Evolutionary conservation across 2,888 invertebrate genomes (phyloP).

Genomic region (Tinea semifulvella): DNA sequence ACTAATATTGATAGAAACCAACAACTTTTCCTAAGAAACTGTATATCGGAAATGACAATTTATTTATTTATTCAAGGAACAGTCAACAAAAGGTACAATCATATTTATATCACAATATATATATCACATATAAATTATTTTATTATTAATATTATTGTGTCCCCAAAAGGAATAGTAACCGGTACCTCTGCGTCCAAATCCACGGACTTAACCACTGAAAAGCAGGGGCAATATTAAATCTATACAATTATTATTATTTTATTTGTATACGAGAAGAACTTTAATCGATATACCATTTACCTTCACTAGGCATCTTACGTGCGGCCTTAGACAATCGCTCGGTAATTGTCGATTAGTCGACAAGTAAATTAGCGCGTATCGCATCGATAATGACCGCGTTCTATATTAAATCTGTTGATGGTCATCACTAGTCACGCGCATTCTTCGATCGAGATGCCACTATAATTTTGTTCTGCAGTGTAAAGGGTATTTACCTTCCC

Average conservation of each 20-base stretch:
- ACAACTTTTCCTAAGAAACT: too few relatives aligned
- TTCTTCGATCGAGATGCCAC: background rate
- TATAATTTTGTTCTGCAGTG: conserved; percentile 5
- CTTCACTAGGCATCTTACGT: conserved; percentile 8
- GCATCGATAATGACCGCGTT: conserved; percentile 47
- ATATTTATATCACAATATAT: too few relatives aligned
- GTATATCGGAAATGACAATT: too few relatives aligned
- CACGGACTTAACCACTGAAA: background rate
- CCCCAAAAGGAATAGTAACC: background rate
- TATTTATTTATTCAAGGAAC: too few relatives aligned
- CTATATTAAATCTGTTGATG: conserved; percentile 28
- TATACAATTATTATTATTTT: too few relatives aligned
- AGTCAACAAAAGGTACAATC: too few relatives aligned
- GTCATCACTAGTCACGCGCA: conserved; percentile 11
- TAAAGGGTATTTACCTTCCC: background rate
- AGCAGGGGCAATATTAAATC: too few relatives aligned
- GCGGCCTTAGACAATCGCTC: background rate
- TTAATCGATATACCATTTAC: background rate
- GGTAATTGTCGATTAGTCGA: conserved; percentile 23
- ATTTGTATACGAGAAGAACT: too few relatives aligned
- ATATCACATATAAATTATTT: too few relatives aligned
- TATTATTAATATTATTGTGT: too few relatives aligned
- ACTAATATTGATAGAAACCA: too few relatives aligned
- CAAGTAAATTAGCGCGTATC: conserved; percentile 55
- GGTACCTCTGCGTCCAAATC: background rate